phyloP scores from a whole-genome alignment of 2,888 invertebrate species.

The Epinotia demarniana region DNA sequence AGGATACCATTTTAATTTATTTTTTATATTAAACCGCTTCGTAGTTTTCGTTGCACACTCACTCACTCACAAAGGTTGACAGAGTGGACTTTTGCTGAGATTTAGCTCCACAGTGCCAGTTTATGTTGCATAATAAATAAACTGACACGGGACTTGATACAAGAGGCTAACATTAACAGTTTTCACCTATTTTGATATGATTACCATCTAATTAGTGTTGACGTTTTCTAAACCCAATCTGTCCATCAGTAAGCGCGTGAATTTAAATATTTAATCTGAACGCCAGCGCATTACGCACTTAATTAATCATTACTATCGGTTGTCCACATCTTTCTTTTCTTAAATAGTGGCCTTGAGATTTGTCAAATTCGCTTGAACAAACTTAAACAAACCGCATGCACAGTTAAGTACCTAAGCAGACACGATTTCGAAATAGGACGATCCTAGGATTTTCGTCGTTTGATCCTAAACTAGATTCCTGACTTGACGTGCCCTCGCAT shows the following conservation, averaged over 20 bases:
- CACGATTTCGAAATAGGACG: not conserved
- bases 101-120: not conserved
- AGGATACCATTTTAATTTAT: no score
- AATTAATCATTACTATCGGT: no score
- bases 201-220: not conserved
- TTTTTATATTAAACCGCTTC: no score
- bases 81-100: not conserved
- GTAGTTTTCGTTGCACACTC: no score
- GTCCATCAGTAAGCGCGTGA: not conserved
- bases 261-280: no score
- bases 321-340: no score
- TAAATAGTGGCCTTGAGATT: no score
- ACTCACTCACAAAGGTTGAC: no score
- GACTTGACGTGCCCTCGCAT: conserved; percentile 25
- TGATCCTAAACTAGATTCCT: not conserved
- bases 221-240: not conserved
- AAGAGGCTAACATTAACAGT: not conserved
- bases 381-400: no score
- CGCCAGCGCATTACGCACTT: no score
- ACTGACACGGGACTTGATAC: not conserved
- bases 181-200: not conserved
- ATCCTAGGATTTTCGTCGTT: not conserved
- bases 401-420: no score
- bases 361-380: no score
- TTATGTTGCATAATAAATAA: not conserved